A percentile compares a stretch with the other conserved stretches of the same genome.
These are phyloP conservation scores for Saxicola maurus DNA, from an alignment of 2,797 vertebrate species.

Conservation along the genomic window DNA sequence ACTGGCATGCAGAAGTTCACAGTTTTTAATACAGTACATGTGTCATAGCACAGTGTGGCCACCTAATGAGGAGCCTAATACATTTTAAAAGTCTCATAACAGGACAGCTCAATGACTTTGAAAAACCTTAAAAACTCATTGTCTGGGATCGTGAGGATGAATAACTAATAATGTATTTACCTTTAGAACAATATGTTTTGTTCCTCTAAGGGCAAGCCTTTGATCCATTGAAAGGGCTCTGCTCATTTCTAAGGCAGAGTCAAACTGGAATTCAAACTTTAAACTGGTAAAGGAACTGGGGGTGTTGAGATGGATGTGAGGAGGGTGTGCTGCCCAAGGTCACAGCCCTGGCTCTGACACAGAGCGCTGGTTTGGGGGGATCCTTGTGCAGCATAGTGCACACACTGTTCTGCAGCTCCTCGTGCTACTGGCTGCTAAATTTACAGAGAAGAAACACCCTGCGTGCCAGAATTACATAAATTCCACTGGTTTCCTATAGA, in stretches of 20 bases:
- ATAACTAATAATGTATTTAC: not conserved
- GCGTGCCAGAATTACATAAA: slow-evolving; percentile 59
- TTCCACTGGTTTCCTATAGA: slow-evolving; percentile 51
- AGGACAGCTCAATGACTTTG: not conserved
- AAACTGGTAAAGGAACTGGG: not conserved
- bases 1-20: not conserved
- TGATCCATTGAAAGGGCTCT: not conserved
- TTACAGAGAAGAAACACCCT: not conserved
- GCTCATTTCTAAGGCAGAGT: not conserved
- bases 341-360: accelerated
- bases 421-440: not conserved
- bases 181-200: not conserved
- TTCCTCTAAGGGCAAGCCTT: not conserved
- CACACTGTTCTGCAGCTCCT: not conserved
- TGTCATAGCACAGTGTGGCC: not conserved
- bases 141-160: not conserved
- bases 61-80: not conserved
- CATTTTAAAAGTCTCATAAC: not conserved
- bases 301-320: not conserved
- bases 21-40: not conserved
- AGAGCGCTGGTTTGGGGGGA: not conserved
- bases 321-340: not conserved
- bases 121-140: not conserved
- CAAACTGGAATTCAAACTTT: not conserved
- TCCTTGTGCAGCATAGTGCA: not conserved